Evolutionary conservation across 2,888 invertebrate species (phyloP).

Genomic region (Suillia variegata): DNA sequence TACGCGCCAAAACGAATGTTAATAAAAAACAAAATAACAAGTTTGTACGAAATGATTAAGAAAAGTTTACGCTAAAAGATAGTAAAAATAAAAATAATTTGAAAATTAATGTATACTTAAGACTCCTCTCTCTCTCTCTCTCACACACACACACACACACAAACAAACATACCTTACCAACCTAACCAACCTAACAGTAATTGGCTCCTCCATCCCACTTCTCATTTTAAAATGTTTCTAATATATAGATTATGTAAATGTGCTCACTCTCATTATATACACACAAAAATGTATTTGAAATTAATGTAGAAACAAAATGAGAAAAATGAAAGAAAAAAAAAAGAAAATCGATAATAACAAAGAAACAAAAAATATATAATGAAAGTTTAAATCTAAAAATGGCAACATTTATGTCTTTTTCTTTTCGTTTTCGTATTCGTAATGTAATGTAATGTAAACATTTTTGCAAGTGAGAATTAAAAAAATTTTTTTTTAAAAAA

Average conservation of each 20-base stretch:
- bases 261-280: slow-evolving; percentile 23
- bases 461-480: background rate
- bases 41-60: background rate
- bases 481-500: no score
- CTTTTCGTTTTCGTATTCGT: background rate
- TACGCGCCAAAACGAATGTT: background rate
- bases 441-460: background rate
- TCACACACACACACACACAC: no score
- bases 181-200: no score
- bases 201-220: background rate
- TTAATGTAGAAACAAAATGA: slow-evolving; percentile 21
- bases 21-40: background rate
- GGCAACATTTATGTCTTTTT: background rate
- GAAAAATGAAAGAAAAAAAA: slow-evolving; percentile 1
- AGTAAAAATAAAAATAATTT: background rate
- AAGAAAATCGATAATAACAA: slow-evolving; percentile 25
- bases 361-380: slow-evolving; percentile 22
- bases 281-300: slow-evolving; percentile 24
- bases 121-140: slow-evolving; percentile 8
- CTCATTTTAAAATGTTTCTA: background rate
- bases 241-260: slow-evolving; percentile 19
- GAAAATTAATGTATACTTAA: slow-evolving; percentile 9
- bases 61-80: no score
- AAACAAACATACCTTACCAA: no score
- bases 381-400: slow-evolving; percentile 25